Evolutionary conservation across 2,888 invertebrate species (phyloP), one percentile per base, ranked within the genome.

Genomic region (Cephus rjabovi): DNA sequence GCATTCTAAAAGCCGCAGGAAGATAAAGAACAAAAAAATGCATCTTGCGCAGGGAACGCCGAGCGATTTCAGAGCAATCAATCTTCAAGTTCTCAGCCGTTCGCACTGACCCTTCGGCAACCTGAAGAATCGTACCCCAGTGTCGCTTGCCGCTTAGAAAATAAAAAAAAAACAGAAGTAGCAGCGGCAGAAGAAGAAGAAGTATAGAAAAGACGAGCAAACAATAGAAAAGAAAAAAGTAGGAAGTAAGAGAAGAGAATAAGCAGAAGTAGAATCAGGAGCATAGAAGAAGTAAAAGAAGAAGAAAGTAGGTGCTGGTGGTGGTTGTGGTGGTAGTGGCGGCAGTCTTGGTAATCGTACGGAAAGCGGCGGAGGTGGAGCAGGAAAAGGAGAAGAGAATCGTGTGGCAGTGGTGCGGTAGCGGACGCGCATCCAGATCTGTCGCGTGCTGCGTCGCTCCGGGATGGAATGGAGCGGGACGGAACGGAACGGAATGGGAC

Each of bases 381-480:
- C 71, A 75, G 73, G 76, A 74, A 71, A 37, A 35, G 73, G 70
- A 73, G 75, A 70, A 74, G 70, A 40, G 35, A 75, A 81, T 79
- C 82, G 79, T 82, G 82, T 81, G 81, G 80, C 79, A 82, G 81
- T 78, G 80, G 83, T 81, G 79, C 77, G 83, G 84, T 82, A 84
- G 85, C 81, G 81, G 80, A 77, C 75, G 80, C 56, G 77, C 77
- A 77, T 86, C 83, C 83, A 85, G 86, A 87, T 86, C 87, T 86
- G 87, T 87, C 87, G 87, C 87, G 87, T 87, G 87, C 87, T 87
- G 83, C 84, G 80, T 84, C 82, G 82, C 83, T 81, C 84, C 84
- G 86, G 83, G 84, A 86, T 83, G 86, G 83, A 84, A 86, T 83
- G 83, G 77, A 83, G 69, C 73, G 79, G 69, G 86, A 81, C 86